Percentiles rank a stretch among this genome's conserved stretches.
These are phyloP conservation scores for Argyra leucocephala DNA, from an alignment of 2,888 invertebrate species.

Conservation along the genomic window DNA sequence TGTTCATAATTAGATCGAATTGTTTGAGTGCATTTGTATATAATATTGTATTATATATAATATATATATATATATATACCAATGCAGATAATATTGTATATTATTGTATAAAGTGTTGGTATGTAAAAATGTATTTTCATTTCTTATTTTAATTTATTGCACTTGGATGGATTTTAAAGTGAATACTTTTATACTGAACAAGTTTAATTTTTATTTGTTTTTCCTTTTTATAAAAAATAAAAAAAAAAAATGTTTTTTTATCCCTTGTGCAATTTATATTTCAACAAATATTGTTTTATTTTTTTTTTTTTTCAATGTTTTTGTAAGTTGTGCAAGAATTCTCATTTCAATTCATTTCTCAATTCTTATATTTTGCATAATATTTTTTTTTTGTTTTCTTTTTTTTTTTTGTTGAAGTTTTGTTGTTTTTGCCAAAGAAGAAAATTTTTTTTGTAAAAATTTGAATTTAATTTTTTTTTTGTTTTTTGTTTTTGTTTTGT, in stretches of 20 bases:
- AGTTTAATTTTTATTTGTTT: too few species aligned
- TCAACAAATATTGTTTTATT: background rate
- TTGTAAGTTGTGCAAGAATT: background rate
- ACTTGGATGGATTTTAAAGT: background rate
- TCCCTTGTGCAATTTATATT: slow-evolving; percentile 5
- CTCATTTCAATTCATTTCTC: background rate
- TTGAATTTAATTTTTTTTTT: background rate
- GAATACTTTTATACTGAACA: background rate
- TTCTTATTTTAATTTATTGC: background rate
- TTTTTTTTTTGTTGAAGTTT: background rate
- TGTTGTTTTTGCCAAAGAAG: background rate
- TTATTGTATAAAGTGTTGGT: too few species aligned
- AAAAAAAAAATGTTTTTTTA: too few species aligned
- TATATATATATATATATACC: too few species aligned
- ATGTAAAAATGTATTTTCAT: too few species aligned
- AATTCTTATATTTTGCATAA: background rate
- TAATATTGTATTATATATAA: too few species aligned
- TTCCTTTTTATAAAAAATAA: too few species aligned
- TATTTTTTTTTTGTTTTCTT: background rate
- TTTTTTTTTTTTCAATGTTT: background rate
- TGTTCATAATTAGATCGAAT: too few species aligned
- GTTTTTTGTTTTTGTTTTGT: background rate
- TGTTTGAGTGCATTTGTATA: too few species aligned
- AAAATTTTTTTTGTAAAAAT: background rate
- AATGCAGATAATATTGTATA: too few species aligned